Evolutionary conservation across 2,797 vertebrate species (phyloP), one percentile per base, ranked within the genome.

Genomic region (Champsocephalus esox): DNA sequence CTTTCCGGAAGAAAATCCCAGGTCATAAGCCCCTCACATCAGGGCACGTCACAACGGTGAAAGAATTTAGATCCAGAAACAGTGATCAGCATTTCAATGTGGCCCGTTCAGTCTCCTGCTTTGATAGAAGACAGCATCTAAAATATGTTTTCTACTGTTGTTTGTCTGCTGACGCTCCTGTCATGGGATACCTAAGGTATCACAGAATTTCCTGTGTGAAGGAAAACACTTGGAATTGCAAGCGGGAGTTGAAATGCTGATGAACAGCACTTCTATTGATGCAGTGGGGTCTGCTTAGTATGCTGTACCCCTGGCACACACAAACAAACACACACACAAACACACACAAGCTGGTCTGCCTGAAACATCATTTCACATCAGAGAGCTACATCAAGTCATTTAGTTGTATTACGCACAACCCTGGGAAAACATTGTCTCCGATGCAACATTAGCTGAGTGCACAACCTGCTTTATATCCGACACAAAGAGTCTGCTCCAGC

Each of bases 201-300:
- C 69, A 59, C 67, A 38, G 54, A 75, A 66, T 80, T 65, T 77
- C 62, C 73, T 73, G 59, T 74, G 79, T 74, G 78, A 80, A 81
- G 79, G 67, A 54, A 88, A 90, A 90, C 79, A 77, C 76, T 92
- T 71, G 59, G 79, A 86, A 32, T 80, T 85, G 85, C 82, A 89
- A 81, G 81, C 61, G 77, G 73, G 83, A 75, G 81, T 85, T 73
- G 88, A 91, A 88, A 86, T 89, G 83, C 84, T 90, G 86, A 92
- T 90, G 87, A 92, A 92, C 91, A 85, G 88, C 89, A 90, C 83
- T 92, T 92, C 89, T 91, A 88, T 91, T 90, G 85, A 93, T 92
- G 89, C 88, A 84, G 82, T 72, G 64, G 83, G 77, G 79, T 90
- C 89, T 88, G 83, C 88, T 93, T 92, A 84, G 90, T 91, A 90